Evolutionary conservation across 2,888 invertebrate species (phyloP).

Genomic region (Byasa hedistus): DNA sequence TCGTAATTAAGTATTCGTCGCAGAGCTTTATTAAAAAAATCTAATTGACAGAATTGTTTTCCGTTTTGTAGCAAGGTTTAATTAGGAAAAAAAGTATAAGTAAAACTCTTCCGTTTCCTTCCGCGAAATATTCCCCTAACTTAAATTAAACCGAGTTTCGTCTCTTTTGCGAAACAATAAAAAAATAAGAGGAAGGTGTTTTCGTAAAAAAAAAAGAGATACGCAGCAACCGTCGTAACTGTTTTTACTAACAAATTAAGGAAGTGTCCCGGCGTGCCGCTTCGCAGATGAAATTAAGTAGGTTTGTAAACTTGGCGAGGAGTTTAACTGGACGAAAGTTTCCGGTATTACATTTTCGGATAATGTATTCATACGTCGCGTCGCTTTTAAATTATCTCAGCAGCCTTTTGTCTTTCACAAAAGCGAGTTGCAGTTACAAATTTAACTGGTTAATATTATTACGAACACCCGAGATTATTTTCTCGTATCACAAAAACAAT

Average conservation of each 20-base stretch:
- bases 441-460: neutral
- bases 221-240: constrained; percentile 29
- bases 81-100: constrained; percentile 10
- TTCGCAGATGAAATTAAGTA: constrained; percentile 29
- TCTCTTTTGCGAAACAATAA: constrained; percentile 30
- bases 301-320: constrained; percentile 30
- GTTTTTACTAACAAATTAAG: constrained; percentile 34
- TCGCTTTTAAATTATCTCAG: constrained; percentile 13
- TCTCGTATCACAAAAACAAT: too few species aligned
- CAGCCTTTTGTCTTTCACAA: constrained; percentile 4
- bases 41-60: neutral
- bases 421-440: neutral
- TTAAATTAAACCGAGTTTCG: constrained; percentile 30
- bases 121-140: constrained; percentile 29
- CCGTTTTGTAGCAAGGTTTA: constrained; percentile 4
- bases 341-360: constrained; percentile 26
- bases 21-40: too few species aligned
- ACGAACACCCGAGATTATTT: too few species aligned
- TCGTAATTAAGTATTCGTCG: too few species aligned
- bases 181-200: constrained; percentile 32
- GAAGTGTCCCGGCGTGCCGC: constrained; percentile 25
- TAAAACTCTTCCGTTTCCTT: constrained; percentile 20
- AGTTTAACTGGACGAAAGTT: constrained; percentile 26
- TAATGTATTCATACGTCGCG: constrained; percentile 9
- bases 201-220: constrained; percentile 8